Conservation (phyloP, 2,113 vertebrate species). For the Trinectes maculatus region DNA sequence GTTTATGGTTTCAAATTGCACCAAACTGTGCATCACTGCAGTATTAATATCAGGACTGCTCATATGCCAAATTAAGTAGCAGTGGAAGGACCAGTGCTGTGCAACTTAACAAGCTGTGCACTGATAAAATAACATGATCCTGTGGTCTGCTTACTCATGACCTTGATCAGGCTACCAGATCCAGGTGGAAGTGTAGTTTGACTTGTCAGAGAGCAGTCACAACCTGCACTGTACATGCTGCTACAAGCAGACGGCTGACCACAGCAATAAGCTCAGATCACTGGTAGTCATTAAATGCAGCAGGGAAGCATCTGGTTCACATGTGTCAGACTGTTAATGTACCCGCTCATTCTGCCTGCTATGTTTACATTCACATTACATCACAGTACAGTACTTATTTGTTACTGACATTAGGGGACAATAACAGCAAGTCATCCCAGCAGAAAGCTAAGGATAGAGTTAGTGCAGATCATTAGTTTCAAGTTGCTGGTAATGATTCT, state of each 20-base stretch:
- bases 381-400: neutral
- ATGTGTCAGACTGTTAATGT: conserved; percentile 38
- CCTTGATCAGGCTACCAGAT: conserved; percentile 3
- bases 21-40: neutral
- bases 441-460: conserved; percentile 21
- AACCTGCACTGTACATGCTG: conserved; percentile 40
- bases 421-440: conserved; percentile 14
- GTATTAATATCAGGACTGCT: conserved; percentile 1
- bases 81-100: neutral
- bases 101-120: neutral
- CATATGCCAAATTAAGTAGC: neutral
- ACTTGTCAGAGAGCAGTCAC: conserved; percentile 10
- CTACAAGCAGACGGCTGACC: conserved; percentile 38
- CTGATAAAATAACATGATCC: conserved; percentile 25
- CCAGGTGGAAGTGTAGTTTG: neutral
- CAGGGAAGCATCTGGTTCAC: conserved; percentile 50
- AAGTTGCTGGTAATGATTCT: conserved; percentile 9
- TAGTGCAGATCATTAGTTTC: conserved; percentile 54
- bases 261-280: conserved; percentile 18
- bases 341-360: conserved; percentile 19
- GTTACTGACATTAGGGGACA: conserved; percentile 13
- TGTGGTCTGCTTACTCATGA: conserved; percentile 6
- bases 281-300: conserved; percentile 37
- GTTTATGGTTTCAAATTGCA: neutral
- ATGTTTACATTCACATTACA: conserved; percentile 12